Conservation (phyloP, 2,113 vertebrate genomes). For the Cephalopterus ornatus region DNA sequence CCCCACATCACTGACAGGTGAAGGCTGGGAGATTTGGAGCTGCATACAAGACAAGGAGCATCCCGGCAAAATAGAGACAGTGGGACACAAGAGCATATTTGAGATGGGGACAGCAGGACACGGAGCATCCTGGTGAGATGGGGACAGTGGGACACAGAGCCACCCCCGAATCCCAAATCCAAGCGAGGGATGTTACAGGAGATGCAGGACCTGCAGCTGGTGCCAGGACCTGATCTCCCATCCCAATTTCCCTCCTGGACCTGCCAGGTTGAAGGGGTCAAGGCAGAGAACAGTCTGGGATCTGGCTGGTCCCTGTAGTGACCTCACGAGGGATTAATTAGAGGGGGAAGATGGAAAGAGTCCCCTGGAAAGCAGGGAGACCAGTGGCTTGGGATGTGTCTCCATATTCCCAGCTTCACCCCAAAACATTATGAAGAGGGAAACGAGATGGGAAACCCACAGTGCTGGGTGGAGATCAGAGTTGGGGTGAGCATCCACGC, state of each 20-base stretch:
- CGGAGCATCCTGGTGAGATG: neutral
- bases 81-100: neutral
- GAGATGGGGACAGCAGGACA: neutral
- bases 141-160: too few species aligned
- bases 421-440: rapidly evolving
- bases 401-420: neutral
- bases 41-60: neutral
- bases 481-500: neutral
- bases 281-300: neutral
- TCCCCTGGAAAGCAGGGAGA: neutral
- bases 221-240: neutral
- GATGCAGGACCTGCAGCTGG: rapidly evolving
- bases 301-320: neutral
- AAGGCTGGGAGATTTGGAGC: neutral
- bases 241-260: neutral
- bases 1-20: neutral
- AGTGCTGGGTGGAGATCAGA: neutral
- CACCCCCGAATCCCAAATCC: too few species aligned
- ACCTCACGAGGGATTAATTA: neutral
- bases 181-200: neutral
- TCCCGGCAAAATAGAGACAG: neutral
- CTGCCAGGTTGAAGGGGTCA: neutral
- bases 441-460: neutral
- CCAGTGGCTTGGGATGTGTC: neutral
- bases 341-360: neutral